phyloP scores from a whole-genome alignment of 2,888 invertebrate genomes.

The Oxycera nigricornis region DNA sequence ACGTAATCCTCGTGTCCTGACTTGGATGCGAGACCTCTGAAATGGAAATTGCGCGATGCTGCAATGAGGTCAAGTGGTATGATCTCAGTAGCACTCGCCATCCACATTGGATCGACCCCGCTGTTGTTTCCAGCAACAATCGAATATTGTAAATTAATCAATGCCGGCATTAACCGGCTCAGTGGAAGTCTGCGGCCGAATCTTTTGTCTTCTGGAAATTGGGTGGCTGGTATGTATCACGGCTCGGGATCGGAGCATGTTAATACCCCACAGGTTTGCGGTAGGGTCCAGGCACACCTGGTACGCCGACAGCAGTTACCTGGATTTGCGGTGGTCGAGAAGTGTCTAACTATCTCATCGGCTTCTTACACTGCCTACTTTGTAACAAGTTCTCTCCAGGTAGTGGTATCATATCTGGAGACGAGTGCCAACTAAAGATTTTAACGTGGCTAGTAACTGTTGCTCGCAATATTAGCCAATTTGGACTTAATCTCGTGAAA shows the following conservation, averaged over 20 bases:
- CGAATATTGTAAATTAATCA: constrained; percentile 20
- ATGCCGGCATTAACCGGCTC: neutral
- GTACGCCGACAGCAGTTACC: constrained; percentile 4
- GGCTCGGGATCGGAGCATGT: neutral
- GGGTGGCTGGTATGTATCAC: neutral
- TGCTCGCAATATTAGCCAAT: neutral
- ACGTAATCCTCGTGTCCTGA: constrained; percentile 16
- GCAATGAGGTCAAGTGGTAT: constrained; percentile 25
- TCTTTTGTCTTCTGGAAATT: neutral
- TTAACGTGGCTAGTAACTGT: neutral
- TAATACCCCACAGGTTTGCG: constrained; percentile 14
- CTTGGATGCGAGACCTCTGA: neutral
- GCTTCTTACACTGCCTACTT: neutral
- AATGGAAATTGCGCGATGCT: constrained; percentile 26
- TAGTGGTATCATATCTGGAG: neutral
- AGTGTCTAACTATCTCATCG: constrained; percentile 18
- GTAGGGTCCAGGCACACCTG: neutral
- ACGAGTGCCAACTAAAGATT: neutral
- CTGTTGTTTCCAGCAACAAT: constrained; percentile 9
- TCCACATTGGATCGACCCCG: neutral
- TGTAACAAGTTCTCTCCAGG: neutral
- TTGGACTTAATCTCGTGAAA: constrained; percentile 8
- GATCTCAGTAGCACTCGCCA: constrained; percentile 18
- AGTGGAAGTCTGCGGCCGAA: neutral
- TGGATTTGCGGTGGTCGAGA: neutral